phyloP scores from a whole-genome alignment of 2,888 invertebrate species.

The Bruchidius siliquastri region DNA sequence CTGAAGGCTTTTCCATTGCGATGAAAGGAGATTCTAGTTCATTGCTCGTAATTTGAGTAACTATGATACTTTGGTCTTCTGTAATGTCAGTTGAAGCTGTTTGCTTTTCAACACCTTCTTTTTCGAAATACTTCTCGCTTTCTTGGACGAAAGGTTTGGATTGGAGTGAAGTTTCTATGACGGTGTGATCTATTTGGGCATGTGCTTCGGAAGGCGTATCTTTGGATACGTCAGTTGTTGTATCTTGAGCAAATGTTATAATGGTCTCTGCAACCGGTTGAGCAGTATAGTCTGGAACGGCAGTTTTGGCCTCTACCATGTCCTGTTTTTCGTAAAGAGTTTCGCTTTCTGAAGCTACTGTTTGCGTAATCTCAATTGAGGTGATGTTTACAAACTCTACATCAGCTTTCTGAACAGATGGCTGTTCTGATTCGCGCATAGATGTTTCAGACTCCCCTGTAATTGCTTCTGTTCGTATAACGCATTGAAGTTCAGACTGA shows the following conservation, averaged over 20 bases:
- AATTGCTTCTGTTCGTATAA: constrained; percentile 53
- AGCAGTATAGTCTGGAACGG: constrained; percentile 39
- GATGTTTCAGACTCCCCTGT: constrained; percentile 56
- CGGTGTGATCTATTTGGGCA: constrained; percentile 48
- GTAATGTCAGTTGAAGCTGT: constrained; percentile 46
- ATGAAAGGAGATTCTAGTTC: constrained; percentile 48
- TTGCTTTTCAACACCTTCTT: constrained; percentile 40
- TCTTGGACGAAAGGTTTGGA: constrained; percentile 44
- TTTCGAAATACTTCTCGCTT: constrained; percentile 45
- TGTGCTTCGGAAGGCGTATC: constrained; percentile 41
- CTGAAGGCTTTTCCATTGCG: constrained; percentile 37
- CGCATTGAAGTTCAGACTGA: constrained; percentile 53
- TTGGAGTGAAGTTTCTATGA: constrained; percentile 46
- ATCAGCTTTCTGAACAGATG: constrained; percentile 47
- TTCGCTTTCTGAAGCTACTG: constrained; percentile 51
- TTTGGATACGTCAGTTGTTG: constrained; percentile 27
- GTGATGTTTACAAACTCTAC: constrained; percentile 45
- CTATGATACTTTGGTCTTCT: constrained; percentile 44
- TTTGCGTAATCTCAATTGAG: constrained; percentile 48
- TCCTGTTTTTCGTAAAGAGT: constrained; percentile 31
- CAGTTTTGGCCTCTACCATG: constrained; percentile 39
- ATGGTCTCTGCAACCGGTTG: constrained; percentile 48
- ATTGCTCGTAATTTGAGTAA: constrained; percentile 51
- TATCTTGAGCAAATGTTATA: constrained; percentile 41
- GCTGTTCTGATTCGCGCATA: constrained; percentile 46